A percentile compares a stretch with the other conserved stretches of the same genome.
Evolutionary conservation across 2,113 vertebrate species (phyloP).

Genomic region (Osmerus eperlanus): DNA sequence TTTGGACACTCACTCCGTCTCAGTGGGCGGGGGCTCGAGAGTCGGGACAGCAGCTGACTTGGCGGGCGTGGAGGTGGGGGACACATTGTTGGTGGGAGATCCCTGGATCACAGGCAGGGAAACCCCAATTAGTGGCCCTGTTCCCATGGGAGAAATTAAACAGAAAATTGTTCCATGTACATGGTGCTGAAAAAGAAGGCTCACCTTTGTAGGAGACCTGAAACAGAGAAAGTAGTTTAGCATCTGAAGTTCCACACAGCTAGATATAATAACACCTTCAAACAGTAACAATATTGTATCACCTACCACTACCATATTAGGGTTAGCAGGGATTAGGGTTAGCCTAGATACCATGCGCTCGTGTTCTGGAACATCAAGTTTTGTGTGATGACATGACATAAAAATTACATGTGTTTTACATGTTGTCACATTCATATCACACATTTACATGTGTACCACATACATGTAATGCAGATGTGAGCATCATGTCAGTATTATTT

Average conservation of each 20-base stretch:
- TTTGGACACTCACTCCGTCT: conserved; percentile 64
- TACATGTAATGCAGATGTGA: no score
- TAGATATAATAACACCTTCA: not conserved
- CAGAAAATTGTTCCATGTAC: not conserved
- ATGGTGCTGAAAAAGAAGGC: not conserved
- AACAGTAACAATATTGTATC: no score
- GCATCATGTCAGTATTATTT: no score
- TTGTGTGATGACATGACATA: no score
- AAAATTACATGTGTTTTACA: no score
- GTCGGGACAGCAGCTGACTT: conserved; percentile 88
- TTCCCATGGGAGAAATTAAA: no score
- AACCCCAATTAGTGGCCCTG: not conserved
- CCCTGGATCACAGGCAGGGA: conserved; percentile 70
- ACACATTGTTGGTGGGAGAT: conserved; percentile 91
- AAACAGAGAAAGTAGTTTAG: conserved; percentile 18
- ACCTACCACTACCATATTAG: no score
- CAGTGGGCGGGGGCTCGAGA: conserved; percentile 85
- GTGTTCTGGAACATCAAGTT: no score
- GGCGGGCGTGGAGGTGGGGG: conserved; percentile 94
- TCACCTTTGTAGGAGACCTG: conserved; percentile 75
- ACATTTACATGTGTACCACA: no score
- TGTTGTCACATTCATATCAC: no score
- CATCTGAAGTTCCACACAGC: not conserved
- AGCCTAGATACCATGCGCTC: no score
- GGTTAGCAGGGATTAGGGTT: no score